Conservation (phyloP, 1,140 invertebrate species). For the Vanessa atalanta region DNA sequence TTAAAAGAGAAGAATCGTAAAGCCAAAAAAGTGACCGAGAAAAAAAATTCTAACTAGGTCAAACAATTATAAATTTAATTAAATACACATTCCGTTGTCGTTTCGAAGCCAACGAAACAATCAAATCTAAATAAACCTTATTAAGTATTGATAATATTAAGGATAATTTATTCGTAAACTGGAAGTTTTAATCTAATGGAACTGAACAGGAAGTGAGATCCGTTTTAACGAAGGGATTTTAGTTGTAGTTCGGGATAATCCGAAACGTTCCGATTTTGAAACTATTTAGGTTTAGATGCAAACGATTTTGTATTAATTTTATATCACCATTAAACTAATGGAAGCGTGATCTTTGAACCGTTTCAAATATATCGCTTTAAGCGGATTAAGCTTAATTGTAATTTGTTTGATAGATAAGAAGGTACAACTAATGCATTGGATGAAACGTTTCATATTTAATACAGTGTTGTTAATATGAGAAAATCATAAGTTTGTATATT, state of each 20-base stretch:
- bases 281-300: conserved; percentile 36
- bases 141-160: conserved; percentile 26
- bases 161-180: conserved; percentile 30
- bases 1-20: too few species aligned
- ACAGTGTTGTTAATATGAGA: too few species aligned
- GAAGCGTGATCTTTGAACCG: conserved; percentile 10
- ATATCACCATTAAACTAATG: conserved; percentile 15
- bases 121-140: conserved; percentile 18
- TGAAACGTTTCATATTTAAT: neutral
- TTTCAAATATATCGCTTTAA: conserved; percentile 5
- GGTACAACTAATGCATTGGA: neutral
- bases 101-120: neutral
- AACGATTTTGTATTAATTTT: conserved; percentile 29
- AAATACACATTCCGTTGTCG: neutral
- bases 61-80: neutral
- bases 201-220: conserved; percentile 35
- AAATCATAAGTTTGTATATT: neutral
- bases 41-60: neutral
- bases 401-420: conserved; percentile 8
- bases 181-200: conserved; percentile 42
- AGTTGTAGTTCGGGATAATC: conserved; percentile 48
- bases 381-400: conserved; percentile 6
- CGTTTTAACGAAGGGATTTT: conserved; percentile 54
- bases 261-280: conserved; percentile 37
- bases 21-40: neutral